Conservation (phyloP, 2,797 vertebrate species). For the Sternotherus odoratus region DNA sequence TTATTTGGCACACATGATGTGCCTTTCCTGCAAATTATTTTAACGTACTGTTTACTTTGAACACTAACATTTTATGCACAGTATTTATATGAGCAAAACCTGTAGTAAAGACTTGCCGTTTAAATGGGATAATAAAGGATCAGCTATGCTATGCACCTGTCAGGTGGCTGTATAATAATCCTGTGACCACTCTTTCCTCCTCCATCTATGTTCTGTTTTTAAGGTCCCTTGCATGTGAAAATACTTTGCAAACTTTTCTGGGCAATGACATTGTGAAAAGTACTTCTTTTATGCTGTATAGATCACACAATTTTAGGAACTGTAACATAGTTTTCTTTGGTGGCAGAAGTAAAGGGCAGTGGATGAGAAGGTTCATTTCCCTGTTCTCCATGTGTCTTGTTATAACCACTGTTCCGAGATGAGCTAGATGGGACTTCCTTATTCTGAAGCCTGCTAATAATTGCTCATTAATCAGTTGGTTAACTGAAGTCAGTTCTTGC, state of each 20-base stretch:
- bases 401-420: neutral
- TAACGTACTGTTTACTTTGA: neutral
- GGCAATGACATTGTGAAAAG: accelerated
- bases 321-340: too few species aligned
- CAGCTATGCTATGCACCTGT: neutral
- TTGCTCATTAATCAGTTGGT: neutral
- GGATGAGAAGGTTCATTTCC: neutral
- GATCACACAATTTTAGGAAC: neutral
- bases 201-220: neutral
- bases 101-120: neutral
- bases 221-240: neutral
- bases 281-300: neutral
- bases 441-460: neutral
- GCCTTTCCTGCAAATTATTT: neutral
- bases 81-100: neutral
- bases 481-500: neutral
- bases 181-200: neutral
- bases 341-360: neutral
- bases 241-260: neutral
- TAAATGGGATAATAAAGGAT: neutral
- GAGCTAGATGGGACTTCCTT: neutral
- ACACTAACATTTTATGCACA: neutral
- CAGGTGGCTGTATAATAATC: neutral
- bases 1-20: neutral
- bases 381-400: neutral